Percentiles rank a stretch among this genome's conserved stretches.
phyloP scores from a whole-genome alignment of 2,888 invertebrate genomes.

The Scaptomyza tumidula region DNA sequence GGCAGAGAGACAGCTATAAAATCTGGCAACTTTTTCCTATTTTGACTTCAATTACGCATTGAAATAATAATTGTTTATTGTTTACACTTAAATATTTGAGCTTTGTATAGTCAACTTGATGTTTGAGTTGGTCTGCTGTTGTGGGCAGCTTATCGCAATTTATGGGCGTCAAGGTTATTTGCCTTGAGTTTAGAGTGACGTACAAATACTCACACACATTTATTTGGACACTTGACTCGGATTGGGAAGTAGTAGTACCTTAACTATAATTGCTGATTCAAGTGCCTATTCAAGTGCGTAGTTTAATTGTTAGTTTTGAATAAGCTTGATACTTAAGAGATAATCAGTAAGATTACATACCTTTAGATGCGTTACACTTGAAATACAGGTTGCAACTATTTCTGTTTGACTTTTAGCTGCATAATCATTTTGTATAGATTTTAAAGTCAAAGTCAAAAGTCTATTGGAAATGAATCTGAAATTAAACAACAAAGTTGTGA shows the following conservation, averaged over 20 bases:
- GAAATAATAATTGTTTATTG: conserved; percentile 70
- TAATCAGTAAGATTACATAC: neutral
- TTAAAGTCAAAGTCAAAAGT: neutral
- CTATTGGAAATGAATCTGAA: neutral
- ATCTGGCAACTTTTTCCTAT: conserved; percentile 36
- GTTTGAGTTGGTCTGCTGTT: conserved; percentile 10
- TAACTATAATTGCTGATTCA: neutral
- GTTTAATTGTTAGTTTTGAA: conserved; percentile 15
- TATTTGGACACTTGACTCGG: conserved; percentile 12
- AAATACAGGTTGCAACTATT: neutral
- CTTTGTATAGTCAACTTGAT: conserved; percentile 19
- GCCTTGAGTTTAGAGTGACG: conserved; percentile 30
- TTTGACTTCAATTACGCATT: conserved; percentile 60
- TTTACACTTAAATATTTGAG: conserved; percentile 70
- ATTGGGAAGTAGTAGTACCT: too few relatives aligned
- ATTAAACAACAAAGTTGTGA: conserved; percentile 13
- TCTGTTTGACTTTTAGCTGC: neutral
- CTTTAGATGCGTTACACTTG: neutral
- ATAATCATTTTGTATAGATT: conserved; percentile 9
- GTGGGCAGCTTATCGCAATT: conserved; percentile 30
- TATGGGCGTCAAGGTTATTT: conserved; percentile 29
- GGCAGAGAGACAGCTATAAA: conserved; percentile 8
- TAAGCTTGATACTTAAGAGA: neutral
- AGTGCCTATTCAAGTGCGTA: conserved; percentile 5
- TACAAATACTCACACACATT: conserved; percentile 5